phyloP scores from a whole-genome alignment of 2,113 vertebrate species.

The Lathamus discolor region DNA sequence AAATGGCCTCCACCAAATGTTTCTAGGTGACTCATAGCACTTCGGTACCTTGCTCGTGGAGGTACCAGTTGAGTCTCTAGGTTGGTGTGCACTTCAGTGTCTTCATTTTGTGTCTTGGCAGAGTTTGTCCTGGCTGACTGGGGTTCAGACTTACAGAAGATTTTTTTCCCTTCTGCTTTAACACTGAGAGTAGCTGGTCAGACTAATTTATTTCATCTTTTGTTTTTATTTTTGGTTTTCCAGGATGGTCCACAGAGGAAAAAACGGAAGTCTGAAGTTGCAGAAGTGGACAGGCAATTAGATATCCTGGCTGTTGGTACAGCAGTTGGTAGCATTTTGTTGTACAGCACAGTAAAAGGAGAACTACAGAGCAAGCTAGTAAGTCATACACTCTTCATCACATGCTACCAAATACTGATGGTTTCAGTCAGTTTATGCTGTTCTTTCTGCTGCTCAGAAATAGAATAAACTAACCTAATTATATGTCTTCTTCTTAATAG shows the following conservation, averaged over 20 bases:
- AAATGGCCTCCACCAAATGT: neutral
- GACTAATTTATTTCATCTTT: neutral
- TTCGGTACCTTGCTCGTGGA: neutral
- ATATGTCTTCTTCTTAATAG: neutral
- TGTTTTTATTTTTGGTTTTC: neutral
- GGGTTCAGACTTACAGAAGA: neutral
- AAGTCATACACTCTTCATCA: constrained; percentile 45
- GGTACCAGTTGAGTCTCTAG: neutral
- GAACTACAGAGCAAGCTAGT: constrained; percentile 94
- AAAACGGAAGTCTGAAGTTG: constrained; percentile 92
- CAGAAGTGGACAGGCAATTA: constrained; percentile 76
- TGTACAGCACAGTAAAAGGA: constrained; percentile 94
- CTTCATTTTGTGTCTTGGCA: neutral
- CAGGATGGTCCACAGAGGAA: constrained; percentile 96
- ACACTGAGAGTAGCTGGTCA: neutral
- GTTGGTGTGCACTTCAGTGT: neutral
- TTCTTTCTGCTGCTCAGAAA: neutral
- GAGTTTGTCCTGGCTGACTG: neutral
- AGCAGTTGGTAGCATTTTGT: constrained; percentile 90
- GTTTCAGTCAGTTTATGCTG: neutral
- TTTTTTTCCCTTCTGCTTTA: neutral
- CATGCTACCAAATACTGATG: neutral
- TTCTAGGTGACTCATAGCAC: neutral
- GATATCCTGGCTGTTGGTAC: constrained; percentile 96
- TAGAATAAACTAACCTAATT: neutral